phyloP scores from a whole-genome alignment of 1,140 invertebrate genomes.

The Orchesella cincta region DNA sequence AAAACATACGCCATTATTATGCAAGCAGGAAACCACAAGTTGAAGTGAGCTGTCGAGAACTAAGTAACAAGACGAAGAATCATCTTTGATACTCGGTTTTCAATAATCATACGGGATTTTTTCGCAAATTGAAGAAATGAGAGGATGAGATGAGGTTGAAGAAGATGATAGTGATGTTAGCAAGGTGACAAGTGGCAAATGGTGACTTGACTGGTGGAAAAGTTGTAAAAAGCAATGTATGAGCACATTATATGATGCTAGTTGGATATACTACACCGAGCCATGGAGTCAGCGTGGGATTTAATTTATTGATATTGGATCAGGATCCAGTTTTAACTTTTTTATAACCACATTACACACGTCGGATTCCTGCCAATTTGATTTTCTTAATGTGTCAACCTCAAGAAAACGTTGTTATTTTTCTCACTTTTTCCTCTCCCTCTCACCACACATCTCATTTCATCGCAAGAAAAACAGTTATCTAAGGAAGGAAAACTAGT shows the following conservation, averaged over 20 bases:
- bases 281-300: conserved; percentile 28
- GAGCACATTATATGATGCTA: conserved; percentile 13
- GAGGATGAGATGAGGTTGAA: background rate
- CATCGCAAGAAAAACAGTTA: background rate
- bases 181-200: conserved; percentile 28
- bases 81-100: background rate
- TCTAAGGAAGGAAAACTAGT: background rate
- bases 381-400: conserved; percentile 27
- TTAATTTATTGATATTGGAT: conserved; percentile 29
- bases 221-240: conserved; percentile 11
- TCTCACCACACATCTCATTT: conserved; percentile 4
- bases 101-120: background rate
- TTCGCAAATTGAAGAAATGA: background rate
- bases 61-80: background rate
- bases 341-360: conserved; percentile 25
- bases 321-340: conserved; percentile 18
- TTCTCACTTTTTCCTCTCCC: background rate
- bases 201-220: conserved; percentile 16
- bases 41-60: no score
- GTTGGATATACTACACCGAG: no score
- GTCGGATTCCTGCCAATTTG: conserved; percentile 27
- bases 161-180: conserved; percentile 20
- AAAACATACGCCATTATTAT: background rate
- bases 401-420: conserved; percentile 1
- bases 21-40: background rate